Evolutionary conservation across 2,113 vertebrate genomes (phyloP).

Genomic region (Ailurus styani): DNA sequence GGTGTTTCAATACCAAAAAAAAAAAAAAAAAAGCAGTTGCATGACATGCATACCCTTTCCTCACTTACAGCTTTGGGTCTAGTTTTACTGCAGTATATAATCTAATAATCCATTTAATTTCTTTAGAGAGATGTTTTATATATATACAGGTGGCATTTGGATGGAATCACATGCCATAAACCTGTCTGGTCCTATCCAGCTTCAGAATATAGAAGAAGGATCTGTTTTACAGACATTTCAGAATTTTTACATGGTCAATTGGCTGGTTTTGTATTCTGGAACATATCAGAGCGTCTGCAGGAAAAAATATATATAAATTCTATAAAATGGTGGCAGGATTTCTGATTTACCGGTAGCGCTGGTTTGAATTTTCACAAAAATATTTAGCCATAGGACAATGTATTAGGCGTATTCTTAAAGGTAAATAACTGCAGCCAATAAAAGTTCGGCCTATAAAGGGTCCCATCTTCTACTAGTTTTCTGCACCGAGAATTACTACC

Average conservation of each 20-base stretch:
- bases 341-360: constrained; percentile 80
- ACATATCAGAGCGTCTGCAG: constrained; percentile 66
- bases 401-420: constrained; percentile 85
- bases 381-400: constrained; percentile 83
- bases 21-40: background rate
- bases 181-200: constrained; percentile 68
- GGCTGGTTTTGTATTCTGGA: constrained; percentile 73
- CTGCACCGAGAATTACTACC: constrained; percentile 86
- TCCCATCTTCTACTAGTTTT: constrained; percentile 85
- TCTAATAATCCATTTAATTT: constrained; percentile 72
- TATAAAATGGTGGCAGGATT: constrained; percentile 66
- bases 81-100: constrained; percentile 65
- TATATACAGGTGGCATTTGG: constrained; percentile 68
- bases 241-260: constrained; percentile 74
- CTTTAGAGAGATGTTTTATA: constrained; percentile 70
- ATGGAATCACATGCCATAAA: constrained; percentile 75
- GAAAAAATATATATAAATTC: constrained; percentile 70
- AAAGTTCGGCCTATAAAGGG: constrained; percentile 86
- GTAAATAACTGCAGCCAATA: constrained; percentile 88
- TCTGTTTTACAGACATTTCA: constrained; percentile 76
- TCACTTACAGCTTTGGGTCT: background rate
- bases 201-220: constrained; percentile 71
- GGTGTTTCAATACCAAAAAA: background rate
- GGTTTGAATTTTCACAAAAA: constrained; percentile 83
- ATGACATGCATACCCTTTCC: background rate